Conservation (phyloP, 2,888 invertebrate species). For the Xestia ashworthii region DNA sequence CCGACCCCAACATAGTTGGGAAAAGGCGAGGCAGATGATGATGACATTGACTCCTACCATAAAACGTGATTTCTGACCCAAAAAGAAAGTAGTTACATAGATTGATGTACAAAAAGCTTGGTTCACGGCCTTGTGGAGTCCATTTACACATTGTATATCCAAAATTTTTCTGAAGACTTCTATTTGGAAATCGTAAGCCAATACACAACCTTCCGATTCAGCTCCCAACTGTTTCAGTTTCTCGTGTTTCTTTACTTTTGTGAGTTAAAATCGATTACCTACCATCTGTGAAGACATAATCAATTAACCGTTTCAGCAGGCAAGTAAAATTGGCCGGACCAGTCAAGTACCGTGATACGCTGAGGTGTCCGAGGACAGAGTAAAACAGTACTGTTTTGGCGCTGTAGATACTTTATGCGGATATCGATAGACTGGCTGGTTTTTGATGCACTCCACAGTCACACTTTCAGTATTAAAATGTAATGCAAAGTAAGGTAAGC, state of each 20-base stretch:
- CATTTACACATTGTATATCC: too few species aligned
- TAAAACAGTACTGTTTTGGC: not conserved
- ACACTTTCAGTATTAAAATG: too few species aligned
- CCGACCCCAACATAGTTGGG: too few species aligned
- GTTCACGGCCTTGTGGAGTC: too few species aligned
- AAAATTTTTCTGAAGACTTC: not conserved
- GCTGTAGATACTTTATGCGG: not conserved
- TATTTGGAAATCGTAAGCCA: not conserved
- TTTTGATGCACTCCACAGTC: not conserved
- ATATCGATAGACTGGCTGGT: not conserved
- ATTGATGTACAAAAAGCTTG: too few species aligned
- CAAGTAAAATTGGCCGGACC: conserved; percentile 25
- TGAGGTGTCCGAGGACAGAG: not conserved
- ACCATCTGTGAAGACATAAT: not conserved
- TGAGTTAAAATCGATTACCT: conserved; percentile 11
- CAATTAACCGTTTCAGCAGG: conserved; percentile 13
- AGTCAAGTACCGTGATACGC: conserved; percentile 9
- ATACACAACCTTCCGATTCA: too few species aligned
- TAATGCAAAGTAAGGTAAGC: too few species aligned
- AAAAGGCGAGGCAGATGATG: too few species aligned
- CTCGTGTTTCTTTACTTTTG: not conserved
- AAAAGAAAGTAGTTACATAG: too few species aligned
- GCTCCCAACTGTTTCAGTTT: not conserved
- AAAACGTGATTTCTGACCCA: too few species aligned
- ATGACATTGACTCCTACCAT: too few species aligned